Base-by-base conservation (phyloP, 2,888 invertebrate species). In the Baccha elongata region DNA sequence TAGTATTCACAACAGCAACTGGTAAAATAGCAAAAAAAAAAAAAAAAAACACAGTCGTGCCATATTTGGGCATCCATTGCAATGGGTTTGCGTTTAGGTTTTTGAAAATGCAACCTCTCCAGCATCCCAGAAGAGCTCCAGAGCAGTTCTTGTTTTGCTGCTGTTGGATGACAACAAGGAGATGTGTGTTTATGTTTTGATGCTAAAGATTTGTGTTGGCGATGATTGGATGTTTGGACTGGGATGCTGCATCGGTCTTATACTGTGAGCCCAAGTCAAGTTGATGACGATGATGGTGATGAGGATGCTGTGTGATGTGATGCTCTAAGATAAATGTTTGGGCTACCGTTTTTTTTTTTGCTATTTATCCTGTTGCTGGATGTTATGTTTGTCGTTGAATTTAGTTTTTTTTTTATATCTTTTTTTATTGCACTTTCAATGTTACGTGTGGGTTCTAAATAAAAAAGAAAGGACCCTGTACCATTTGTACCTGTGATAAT, bases 61-160 rank as follows among this genome's bases (percentile, higher is more conserved):
- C 81, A 62, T 81, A 81, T 81, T 81, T 76, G 81, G 81, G 46
- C 75, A 75, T 81, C 60, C 35, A 23, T 55, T 37, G 64, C 68
- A 69, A 64, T 68, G 52, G 55, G 64, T 65, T 58, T 37, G 37
- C 13, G 13, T 55, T 55, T 58, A 2, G 19, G 15, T 42, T 17
- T 32, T 52, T 40, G 19, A 53, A 55, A 58, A 58, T 74, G 68
- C 75, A 69, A 17, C 67, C 35, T 52, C 46, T 35, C 15, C 53
- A 65, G 13, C 29, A 8, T 8, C 29, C 29, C 40, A 58, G 23
- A 26, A 11, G 58, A 58, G 35, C 11, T 40, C 23, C 23, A 10
- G 23, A 64, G 17, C 52, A 72, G 65, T 72, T 79, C 79, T 80
- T 67, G 62, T 73, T 80, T 64, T 60, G 35, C 50, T 13, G 23